Percentiles rank a stretch among this genome's conserved stretches.
phyloP scores from a whole-genome alignment of 1,140 invertebrate genomes.

The Temnothorax curvispinosus region DNA sequence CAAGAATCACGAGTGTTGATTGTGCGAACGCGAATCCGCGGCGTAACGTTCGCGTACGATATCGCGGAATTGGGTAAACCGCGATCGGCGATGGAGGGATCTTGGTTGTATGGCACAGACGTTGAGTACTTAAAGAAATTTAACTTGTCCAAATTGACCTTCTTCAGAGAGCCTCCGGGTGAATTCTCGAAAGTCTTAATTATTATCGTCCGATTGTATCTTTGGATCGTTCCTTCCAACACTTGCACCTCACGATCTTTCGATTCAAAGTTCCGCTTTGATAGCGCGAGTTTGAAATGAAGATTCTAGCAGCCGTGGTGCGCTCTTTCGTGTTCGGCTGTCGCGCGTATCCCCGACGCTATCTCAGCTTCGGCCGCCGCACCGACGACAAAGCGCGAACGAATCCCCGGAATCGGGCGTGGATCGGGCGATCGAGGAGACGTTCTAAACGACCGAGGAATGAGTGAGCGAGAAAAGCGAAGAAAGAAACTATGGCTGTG shows the following conservation, averaged over 20 bases:
- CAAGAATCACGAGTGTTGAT: no score
- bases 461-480: conserved; percentile 61
- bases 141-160: conserved; percentile 2
- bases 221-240: not conserved
- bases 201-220: not conserved
- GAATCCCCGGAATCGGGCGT: not conserved
- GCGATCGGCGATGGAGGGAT: not conserved
- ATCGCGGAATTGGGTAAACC: not conserved
- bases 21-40: no score
- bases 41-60: not conserved
- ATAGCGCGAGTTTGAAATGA: not conserved
- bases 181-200: not conserved
- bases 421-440: conserved; percentile 29
- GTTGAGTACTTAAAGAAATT: conserved; percentile 45
- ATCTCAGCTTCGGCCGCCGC: not conserved
- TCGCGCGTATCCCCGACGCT: not conserved
- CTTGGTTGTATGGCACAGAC: not conserved
- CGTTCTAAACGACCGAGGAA: conserved; percentile 28
- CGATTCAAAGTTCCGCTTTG: not conserved
- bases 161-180: not conserved
- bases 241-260: not conserved
- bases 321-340: not conserved
- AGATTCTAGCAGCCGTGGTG: not conserved
- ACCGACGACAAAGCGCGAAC: not conserved
- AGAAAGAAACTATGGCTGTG: conserved; percentile 85